Evolutionary conservation across 2,888 invertebrate genomes (phyloP), one percentile per base, ranked within the genome.

Genomic region (Halictus quadricinctus): DNA sequence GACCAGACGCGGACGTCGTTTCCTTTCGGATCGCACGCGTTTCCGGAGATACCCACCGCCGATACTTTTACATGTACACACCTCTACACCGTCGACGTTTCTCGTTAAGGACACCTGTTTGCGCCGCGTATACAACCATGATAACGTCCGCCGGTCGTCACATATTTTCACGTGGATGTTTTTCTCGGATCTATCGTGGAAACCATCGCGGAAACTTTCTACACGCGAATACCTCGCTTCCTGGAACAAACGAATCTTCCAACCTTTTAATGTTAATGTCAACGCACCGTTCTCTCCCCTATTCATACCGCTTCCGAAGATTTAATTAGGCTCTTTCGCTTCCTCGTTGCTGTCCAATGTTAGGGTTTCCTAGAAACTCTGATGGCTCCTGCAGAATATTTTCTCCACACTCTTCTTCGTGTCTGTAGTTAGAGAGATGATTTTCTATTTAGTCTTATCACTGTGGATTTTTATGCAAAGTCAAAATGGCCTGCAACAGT

Each of bases 31-130:
- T 76, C 78, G 78, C 58, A n/a, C 72, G 66, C 78, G 66, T 79
- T 79, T 69, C 77, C 72, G 46, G 36, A 41, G 60, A 78, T 84
- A 74, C 70, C 43, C 73, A 36, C 18, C 69, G n/a, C n/a, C 21
- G 60, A 12, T 69, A 41, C 41, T 41, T 21, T 41, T 54, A 15
- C 25, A 21, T n/a, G 15, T 8, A 50, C 2, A 43, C 25, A 46
- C 13, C 46, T 46, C 46, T 46, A 46, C 54, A 54, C n/a, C 10
- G n/a, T 3, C 12, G 72, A 72, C 60, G 64, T 64, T 50, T 76
- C 81, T 76, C 81, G 83, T 50, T 50, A 66, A 29, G n/a, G 43
- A 36, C 76, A 83, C 84, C 83, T 83, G 83, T 75, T 83, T 76
- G 41, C 21, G 36, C n/a, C 21, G 54, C 54, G 54, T 69, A 36